Evolutionary conservation across 2,888 invertebrate species (phyloP).

Genomic region (Drosophila gaucha): DNA sequence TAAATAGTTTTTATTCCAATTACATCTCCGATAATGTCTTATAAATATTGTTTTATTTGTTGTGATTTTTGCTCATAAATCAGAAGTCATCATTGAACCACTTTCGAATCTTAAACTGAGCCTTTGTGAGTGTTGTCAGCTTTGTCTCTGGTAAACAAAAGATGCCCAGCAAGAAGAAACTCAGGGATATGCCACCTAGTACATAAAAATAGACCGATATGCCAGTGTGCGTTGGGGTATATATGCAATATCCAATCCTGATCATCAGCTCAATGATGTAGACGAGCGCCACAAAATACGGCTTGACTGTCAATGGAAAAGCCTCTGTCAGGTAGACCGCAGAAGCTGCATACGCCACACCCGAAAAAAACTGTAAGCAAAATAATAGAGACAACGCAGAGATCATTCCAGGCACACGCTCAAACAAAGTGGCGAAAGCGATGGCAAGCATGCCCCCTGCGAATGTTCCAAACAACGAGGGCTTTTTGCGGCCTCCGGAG

Average conservation of each 20-base stretch:
- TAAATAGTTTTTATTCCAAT: too few species aligned
- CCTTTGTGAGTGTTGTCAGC: constrained; percentile 61
- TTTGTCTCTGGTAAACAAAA: constrained; percentile 79
- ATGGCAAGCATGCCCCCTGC: constrained; percentile 65
- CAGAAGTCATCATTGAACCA: constrained; percentile 72
- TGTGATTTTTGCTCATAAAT: background rate
- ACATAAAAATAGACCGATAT: constrained; percentile 62
- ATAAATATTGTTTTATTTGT: too few species aligned
- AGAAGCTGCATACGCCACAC: constrained; percentile 70
- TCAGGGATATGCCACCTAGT: constrained; percentile 62
- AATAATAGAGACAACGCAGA: constrained; percentile 62
- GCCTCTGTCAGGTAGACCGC: constrained; percentile 81
- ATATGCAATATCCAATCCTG: constrained; percentile 57
- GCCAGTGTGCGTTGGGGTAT: constrained; percentile 7
- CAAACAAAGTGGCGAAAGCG: constrained; percentile 60
- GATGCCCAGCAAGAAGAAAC: constrained; percentile 62
- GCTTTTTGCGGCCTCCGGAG: constrained; percentile 70
- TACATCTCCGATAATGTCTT: too few species aligned
- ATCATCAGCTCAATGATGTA: constrained; percentile 68
- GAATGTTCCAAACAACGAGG: constrained; percentile 62
- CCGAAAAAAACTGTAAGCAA: constrained; percentile 66
- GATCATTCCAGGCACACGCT: constrained; percentile 37
- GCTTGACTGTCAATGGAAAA: constrained; percentile 77
- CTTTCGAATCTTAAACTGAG: constrained; percentile 67
- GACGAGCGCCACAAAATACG: constrained; percentile 65